Evolutionary conservation across 64 coral and sea anemone species (phyloP), one percentile per base, ranked within the genome.

Genomic region (Actinia tenebrosa): DNA sequence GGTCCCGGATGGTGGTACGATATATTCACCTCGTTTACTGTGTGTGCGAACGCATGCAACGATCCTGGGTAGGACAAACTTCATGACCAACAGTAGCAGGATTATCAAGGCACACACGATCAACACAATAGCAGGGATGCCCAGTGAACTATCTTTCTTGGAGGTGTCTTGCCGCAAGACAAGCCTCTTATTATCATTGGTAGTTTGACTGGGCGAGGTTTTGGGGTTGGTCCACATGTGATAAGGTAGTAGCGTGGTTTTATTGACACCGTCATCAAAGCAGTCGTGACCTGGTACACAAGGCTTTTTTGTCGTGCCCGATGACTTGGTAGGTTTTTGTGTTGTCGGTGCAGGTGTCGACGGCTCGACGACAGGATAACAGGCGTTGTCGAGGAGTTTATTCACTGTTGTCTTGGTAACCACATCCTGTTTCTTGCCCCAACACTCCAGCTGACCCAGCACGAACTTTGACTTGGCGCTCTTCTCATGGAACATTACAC

Each of bases 11-110:
- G 91, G 87, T 46, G 94, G 94, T 2, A 97, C 94, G 1, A 97
- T 89, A 50, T 97, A 97, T 61, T 97, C 94, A 5, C 94, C 94
- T 56, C 94, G 80, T 90, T 97, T 97, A 59, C 94, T 97, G 23
- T 97, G 94, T 7, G 88, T 97, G 14, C 94, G 94, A 30, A 97
- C 77, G 45, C 88, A 96, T 71, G 64, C 43, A 20, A 97, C 89
- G 62, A 97, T 50, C 13, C 86, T 84, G 2, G 94, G 94, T 60
- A 97, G 84, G 8, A 78, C 72, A 46, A 97, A 86, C 50, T 93
- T 93, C 84, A 93, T 78, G 22, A 89, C 37, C 2, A 97, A 25
- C 7, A 97, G 85, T 2, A 96, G 44, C 8, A 90, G 47, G 6
- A 97, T 89, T 1, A 97, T 89, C 5, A 93, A 78, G 1, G 94